These are phyloP conservation scores for Pseudochromis fuscus DNA, from an alignment of 2,797 vertebrate species.

Conservation along the genomic window DNA sequence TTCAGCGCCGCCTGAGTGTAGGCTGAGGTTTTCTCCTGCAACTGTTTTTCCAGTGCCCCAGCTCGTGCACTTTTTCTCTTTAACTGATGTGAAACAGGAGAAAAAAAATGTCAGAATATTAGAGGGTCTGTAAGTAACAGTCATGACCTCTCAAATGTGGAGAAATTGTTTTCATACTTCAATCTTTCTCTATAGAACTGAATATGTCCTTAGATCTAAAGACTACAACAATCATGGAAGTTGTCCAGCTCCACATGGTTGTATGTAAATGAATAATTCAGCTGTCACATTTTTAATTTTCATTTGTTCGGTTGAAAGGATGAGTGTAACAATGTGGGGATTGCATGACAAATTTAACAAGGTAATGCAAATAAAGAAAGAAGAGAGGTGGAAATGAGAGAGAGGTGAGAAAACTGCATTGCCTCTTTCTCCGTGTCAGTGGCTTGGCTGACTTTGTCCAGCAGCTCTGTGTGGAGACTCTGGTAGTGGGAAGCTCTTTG, in stretches of 20 bases:
- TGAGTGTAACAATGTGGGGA: no score
- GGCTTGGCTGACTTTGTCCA: slow-evolving; percentile 88
- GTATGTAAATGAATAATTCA: neutral
- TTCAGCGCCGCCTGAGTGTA: slow-evolving; percentile 85
- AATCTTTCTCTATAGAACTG: neutral
- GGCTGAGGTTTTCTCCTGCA: slow-evolving; percentile 90
- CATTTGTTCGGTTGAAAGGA: neutral
- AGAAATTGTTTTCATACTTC: no score
- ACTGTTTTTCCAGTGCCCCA: slow-evolving; percentile 87
- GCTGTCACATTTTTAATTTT: neutral
- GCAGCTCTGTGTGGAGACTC: slow-evolving; percentile 89
- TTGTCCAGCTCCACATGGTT: neutral
- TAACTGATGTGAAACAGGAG: slow-evolving; percentile 79
- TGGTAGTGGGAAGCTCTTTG: slow-evolving; percentile 91
- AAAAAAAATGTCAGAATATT: neutral
- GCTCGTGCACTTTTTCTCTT: slow-evolving; percentile 88
- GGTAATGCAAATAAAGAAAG: neutral
- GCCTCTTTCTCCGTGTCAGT: slow-evolving; percentile 88
- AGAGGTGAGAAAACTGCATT: slow-evolving; percentile 1
- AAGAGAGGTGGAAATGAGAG: neutral
- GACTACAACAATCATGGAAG: no score
- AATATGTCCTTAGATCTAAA: neutral
- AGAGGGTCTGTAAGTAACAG: neutral
- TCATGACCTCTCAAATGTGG: neutral
- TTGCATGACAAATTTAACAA: no score